These are phyloP conservation scores for Ectemnius cavifrons DNA, from an alignment of 2,888 invertebrate genomes.

Conservation along the genomic window DNA sequence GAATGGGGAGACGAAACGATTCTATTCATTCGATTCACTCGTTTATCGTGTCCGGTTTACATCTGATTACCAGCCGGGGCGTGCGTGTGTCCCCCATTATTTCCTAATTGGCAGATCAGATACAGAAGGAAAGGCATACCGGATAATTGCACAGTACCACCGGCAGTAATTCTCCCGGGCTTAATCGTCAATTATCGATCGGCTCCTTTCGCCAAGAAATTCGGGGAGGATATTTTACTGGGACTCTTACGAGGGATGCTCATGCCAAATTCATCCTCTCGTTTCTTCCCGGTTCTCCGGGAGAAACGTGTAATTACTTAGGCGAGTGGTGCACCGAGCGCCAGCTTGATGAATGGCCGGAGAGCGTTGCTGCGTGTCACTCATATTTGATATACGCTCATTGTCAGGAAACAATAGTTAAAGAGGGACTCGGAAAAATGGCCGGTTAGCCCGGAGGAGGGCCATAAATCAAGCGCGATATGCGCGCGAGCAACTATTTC, in stretches of 20 bases:
- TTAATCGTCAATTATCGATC: too few relatives aligned
- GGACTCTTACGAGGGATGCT: too few relatives aligned
- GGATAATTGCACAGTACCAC: constrained; percentile 33
- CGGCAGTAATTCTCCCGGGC: constrained; percentile 22
- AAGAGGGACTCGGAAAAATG: constrained; percentile 49
- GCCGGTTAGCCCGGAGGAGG: constrained; percentile 42
- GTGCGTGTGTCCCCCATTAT: too few relatives aligned
- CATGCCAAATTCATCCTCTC: too few relatives aligned
- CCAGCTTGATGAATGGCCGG: constrained; percentile 62
- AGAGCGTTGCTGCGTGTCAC: constrained; percentile 62
- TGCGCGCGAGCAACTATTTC: constrained; percentile 55
- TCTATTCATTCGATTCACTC: too few relatives aligned
- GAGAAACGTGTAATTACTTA: constrained; percentile 63
- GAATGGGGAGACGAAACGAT: too few relatives aligned
- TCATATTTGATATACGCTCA: constrained; percentile 63
- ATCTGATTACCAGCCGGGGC: too few relatives aligned
- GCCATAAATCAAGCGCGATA: constrained; percentile 58
- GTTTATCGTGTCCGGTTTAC: too few relatives aligned
- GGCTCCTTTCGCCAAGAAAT: too few relatives aligned
- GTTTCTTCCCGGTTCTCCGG: too few relatives aligned
- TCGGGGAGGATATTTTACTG: too few relatives aligned
- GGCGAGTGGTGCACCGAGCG: constrained; percentile 42
- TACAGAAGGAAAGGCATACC: neutral
- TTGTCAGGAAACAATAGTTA: constrained; percentile 65
- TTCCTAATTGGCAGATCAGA: too few relatives aligned